These are phyloP conservation scores for Rhinogobius similis DNA, from an alignment of 2,113 vertebrate genomes.

Conservation along the genomic window DNA sequence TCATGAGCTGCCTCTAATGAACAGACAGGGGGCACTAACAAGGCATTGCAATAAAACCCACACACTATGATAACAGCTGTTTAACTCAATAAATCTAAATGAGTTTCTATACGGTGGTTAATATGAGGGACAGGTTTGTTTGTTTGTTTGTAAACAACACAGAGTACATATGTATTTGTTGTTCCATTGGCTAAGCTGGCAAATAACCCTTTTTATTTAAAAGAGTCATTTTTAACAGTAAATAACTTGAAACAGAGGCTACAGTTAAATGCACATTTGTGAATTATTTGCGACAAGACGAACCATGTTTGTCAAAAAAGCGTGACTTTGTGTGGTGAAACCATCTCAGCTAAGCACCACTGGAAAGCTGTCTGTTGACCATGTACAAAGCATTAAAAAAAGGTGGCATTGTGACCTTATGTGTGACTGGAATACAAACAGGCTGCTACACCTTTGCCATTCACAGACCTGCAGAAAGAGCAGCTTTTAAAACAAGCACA, in stretches of 20 bases:
- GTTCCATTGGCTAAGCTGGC: not conserved
- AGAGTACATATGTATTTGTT: not conserved
- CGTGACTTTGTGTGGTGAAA: slow-evolving; percentile 15
- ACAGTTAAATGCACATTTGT: too few species aligned
- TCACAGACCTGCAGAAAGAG: slow-evolving; percentile 13
- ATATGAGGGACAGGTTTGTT: not conserved
- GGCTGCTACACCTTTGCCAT: slow-evolving; percentile 37
- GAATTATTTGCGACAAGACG: not conserved
- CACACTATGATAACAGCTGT: not conserved
- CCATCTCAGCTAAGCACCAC: slow-evolving; percentile 22
- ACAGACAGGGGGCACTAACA: slow-evolving; percentile 26
- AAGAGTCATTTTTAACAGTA: not conserved
- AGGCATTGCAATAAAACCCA: slow-evolving; percentile 28
- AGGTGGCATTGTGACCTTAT: slow-evolving; percentile 57
- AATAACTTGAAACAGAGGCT: too few species aligned
- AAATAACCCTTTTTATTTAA: not conserved
- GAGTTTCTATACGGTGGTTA: not conserved
- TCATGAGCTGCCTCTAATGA: slow-evolving; percentile 22
- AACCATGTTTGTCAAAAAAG: not conserved
- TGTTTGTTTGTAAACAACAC: not conserved
- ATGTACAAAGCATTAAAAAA: slow-evolving; percentile 58
- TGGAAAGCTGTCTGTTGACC: slow-evolving; percentile 48
- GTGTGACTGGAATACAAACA: slow-evolving; percentile 72
- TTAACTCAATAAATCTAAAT: not conserved
- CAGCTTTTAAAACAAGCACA: slow-evolving; percentile 10